Conservation (phyloP, 2,797 vertebrate genomes). For the Erethizon dorsatum region DNA sequence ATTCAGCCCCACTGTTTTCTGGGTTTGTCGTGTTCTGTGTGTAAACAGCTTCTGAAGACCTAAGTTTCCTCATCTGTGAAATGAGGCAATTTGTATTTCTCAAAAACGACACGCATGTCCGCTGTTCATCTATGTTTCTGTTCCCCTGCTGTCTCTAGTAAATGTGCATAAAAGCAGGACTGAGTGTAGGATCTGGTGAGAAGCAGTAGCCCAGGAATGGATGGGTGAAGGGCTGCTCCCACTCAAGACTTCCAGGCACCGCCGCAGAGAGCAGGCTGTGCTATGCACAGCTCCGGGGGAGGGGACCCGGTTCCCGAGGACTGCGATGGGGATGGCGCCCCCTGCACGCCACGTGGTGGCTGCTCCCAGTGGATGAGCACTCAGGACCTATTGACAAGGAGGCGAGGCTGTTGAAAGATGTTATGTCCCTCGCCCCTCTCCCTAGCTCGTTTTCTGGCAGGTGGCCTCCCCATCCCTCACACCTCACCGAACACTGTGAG, state of each 20-base stretch:
- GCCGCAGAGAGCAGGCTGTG: background rate
- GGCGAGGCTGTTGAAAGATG: background rate
- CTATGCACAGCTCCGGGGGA: background rate
- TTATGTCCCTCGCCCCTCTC: background rate
- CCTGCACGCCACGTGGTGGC: background rate
- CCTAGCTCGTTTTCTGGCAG: background rate
- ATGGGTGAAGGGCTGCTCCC: background rate
- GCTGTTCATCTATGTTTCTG: background rate
- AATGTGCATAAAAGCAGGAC: background rate
- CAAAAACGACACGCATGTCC: background rate
- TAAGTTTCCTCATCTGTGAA: constrained; percentile 26
- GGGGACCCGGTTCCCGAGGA: background rate
- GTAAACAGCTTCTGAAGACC: background rate
- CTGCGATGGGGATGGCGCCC: rapidly evolving
- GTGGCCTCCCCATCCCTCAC: too few relatives aligned
- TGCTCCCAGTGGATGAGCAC: background rate
- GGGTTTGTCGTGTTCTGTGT: background rate
- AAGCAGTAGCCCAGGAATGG: background rate
- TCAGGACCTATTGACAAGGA: background rate
- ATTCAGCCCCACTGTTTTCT: background rate
- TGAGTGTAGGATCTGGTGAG: background rate
- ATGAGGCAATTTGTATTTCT: background rate
- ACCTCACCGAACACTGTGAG: rapidly evolving
- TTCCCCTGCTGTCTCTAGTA: background rate
- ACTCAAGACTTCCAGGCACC: too few relatives aligned